Evolutionary conservation across 2,888 invertebrate genomes (phyloP), one percentile per base, ranked within the genome.

Genomic region (Ormyrus thymus): DNA sequence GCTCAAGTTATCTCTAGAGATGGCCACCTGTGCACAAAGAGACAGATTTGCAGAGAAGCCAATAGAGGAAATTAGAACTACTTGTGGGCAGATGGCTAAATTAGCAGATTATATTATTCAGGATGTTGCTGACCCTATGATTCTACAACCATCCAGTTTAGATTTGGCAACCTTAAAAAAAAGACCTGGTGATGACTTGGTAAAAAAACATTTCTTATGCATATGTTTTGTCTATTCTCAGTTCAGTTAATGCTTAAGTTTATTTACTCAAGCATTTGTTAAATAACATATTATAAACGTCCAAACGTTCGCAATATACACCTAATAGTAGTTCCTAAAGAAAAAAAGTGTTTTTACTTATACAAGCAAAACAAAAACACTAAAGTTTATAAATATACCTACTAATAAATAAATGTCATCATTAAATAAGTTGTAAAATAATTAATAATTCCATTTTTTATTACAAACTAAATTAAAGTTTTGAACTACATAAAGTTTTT

Each of bases 21-120:
- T 98, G 91, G 97, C 97, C 43, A 96, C 96, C 7, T 94, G 95
- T 86, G 97, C 97, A n/a, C 97, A 97, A 90, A 92, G 97, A 58
- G 98, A 97, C 89, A 94, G 95, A 82, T 97, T 97, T 91, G 96
- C 96, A 0, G 96, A 97, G 86, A 94, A 94, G 86, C 97, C 97
- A 1, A 95, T 97, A 73, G 93, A 95, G 78, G 94, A 95, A 77
- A 94, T 95, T 78, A 92, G 93, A 81, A 92, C 92, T 72, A 94
- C 93, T 84, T 97, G 97, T 86, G 94, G 93, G 81, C 93, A 94
- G 85, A 90, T 97, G 81, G 95, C 95, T 6, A 93, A 94, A 82
- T 91, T 96, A 80, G 97, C 97, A 65, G 97, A 97, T 91, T 94
- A 94, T 86, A 94, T 98, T 82, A 95, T 98, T 86, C 95, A 95